A percentile compares a stretch with the other conserved stretches of the same genome.
Evolutionary conservation across 2,113 vertebrate genomes (phyloP).

Genomic region (Hipposideros armiger): DNA sequence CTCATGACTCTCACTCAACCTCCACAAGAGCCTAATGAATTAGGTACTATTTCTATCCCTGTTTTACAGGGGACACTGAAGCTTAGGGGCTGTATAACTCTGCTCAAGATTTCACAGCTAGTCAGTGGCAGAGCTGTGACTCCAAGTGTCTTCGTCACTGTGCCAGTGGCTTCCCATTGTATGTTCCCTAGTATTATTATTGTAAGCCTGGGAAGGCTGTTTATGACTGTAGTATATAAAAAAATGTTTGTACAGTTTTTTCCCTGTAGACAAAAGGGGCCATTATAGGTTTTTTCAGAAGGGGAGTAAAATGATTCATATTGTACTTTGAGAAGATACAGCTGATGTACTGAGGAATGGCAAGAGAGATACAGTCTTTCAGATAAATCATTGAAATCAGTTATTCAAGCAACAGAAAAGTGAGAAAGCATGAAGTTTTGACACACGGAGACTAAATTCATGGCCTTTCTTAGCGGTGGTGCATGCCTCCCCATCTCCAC

Average conservation of each 20-base stretch:
- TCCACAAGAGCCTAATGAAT: not conserved
- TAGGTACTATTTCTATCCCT: not conserved
- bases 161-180: not conserved
- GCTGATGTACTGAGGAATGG: not conserved
- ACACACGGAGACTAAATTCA: not conserved
- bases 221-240: constrained; percentile 21
- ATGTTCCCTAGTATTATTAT: not conserved
- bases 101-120: not conserved
- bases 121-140: not conserved
- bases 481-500: not conserved
- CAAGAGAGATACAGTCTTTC: not conserved
- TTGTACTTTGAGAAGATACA: not conserved
- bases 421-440: not conserved
- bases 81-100: not conserved
- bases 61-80: not conserved
- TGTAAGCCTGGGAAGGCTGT: not conserved
- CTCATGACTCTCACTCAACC: not conserved
- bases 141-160: not conserved
- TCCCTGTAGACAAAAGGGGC: not conserved
- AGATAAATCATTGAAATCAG: not conserved
- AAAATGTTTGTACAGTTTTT: not conserved
- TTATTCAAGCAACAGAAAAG: not conserved
- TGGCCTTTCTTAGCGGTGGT: not conserved
- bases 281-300: not conserved
- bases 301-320: not conserved